Base-by-base conservation (phyloP, 2,113 vertebrate genomes). In the Alligator sinensis region DNA sequence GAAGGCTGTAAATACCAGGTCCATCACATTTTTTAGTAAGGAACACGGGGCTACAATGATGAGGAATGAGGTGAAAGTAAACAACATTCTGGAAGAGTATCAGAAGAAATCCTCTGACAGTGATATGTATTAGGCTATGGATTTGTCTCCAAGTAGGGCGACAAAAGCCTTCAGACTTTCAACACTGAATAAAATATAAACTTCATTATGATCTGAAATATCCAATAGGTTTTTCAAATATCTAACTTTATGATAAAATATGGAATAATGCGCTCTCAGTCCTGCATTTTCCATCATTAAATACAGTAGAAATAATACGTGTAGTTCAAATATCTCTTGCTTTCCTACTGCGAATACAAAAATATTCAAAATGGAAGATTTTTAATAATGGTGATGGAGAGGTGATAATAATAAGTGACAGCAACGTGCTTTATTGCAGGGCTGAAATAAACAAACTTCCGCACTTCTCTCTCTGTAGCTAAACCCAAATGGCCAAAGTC, bases 161-260 rank as follows among this genome's bases (percentile, higher is more conserved):
- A 96, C 86, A 58, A 81, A 96, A 96, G 92, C 84, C 95, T 88
- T 92, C 95, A 89, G 95, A 97, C 96, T 93, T 96, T 93, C 96
- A 96, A 97, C 96, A 96, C 76, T 90, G 93, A 96, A 94, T 94
- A 92, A 96, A 96, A 96, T 95, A 96, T 95, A 83, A 92, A 93
- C 88, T 9, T 72, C 54, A 91, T 84, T 92, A 95, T 89, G n/a
- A 94, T 84, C 3, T 91, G 78, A 94, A 94, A 94, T 93, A 93
- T 97, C 93, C 77, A 95, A 95, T 90, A 72, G 34, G 70, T 94
- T 96, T 97, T 95, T 86, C 95, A 34, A 95, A 95, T 92, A 85
- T 95, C 62, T 88, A 84, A 91, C 72, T 95, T 90, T 95, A 80
- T 86, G 89, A 86, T 80, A 91, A 91, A 95, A 92, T 84, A 94